Base-by-base conservation (phyloP, 1,140 invertebrate genomes). In the Hirudo medicinalis region DNA sequence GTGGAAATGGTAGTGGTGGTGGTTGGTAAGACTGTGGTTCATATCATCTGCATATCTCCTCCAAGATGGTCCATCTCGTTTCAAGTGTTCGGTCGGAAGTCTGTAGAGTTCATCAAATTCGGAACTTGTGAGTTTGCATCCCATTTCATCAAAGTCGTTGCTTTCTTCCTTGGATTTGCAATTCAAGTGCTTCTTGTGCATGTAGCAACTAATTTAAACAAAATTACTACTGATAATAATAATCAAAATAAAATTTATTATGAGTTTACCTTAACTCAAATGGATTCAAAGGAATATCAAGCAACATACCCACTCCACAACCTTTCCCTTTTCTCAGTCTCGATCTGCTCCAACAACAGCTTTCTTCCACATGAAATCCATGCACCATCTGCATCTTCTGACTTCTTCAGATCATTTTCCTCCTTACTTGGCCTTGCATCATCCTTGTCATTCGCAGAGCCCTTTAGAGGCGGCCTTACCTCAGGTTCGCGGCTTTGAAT, bases 61-160 rank as follows among this genome's bases (percentile, higher is more conserved):
- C n/a, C 67, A 68, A 8, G 29, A 40, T 0, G 67, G 67, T 25
- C 67, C 69, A 54, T 72, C 67, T 40, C 29, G 36, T 9, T 68
- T 43, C 67, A 72, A 69, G 54, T 72, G 72, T 27, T 72, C 72
- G 22, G 72, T 72, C 20, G 72, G 72, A 43, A 72, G 67, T 27
- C 72, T 67, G 32, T 72, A 72, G 32, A 68, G 40, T 53, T 72
- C 72, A 25, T 72, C 72, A n/a, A 72, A 69, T 25, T 70, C 67
- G 25, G 69, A 54, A 22, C 54, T 67, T 4, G 67, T 70, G 3
- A 69, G 67, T 40, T 57, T 53, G 25, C 53, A 22, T 20, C 19
- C 32, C 2, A 40, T 36, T 25, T 27, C 43, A 1, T 5, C 25
- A 25, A 43, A 69, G 25, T 22, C 22, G 8, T 25, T 19, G 22